A percentile compares a stretch with the other conserved stretches of the same genome.
These are phyloP conservation scores for Charanyca ferruginea DNA, from an alignment of 2,888 invertebrate genomes.

Conservation along the genomic window DNA sequence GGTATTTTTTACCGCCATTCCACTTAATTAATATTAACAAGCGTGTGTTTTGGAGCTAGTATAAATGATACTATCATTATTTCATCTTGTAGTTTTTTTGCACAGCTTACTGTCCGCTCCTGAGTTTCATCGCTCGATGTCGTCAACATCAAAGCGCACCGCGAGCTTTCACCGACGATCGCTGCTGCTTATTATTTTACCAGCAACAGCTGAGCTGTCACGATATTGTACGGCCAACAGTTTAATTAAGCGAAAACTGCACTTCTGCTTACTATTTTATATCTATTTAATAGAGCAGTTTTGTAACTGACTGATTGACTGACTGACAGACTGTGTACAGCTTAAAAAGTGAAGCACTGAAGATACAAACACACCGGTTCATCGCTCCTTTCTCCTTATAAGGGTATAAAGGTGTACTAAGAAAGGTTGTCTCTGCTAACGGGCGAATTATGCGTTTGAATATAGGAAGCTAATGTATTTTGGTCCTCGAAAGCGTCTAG, in stretches of 20 bases:
- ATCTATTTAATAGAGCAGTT: slow-evolving; percentile 8
- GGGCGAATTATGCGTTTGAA: not conserved
- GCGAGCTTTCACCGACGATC: slow-evolving; percentile 72
- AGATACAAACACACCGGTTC: not conserved
- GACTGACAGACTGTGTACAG: not conserved
- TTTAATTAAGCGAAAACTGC: slow-evolving; percentile 64
- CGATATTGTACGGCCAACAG: slow-evolving; percentile 67
- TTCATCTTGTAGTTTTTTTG: slow-evolving; percentile 28
- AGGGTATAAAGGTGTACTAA: not conserved
- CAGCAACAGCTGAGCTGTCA: slow-evolving; percentile 63
- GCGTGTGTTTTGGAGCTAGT: not conserved
- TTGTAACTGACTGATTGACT: not conserved
- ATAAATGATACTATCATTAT: slow-evolving; percentile 34
- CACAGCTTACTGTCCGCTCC: slow-evolving; percentile 30
- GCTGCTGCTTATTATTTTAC: slow-evolving; percentile 70
- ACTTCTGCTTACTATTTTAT: slow-evolving; percentile 18
- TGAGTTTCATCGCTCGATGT: slow-evolving; percentile 52
- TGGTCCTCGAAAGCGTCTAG: not conserved
- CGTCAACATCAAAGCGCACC: slow-evolving; percentile 71
- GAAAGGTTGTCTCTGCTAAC: not conserved
- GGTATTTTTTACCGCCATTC: not conserved
- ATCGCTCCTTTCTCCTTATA: slow-evolving; percentile 2
- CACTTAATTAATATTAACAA: slow-evolving; percentile 7
- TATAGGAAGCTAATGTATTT: slow-evolving; percentile 7
- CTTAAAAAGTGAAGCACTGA: not conserved